Evolutionary conservation across 2,113 vertebrate species (phyloP), one percentile per base, ranked within the genome.

Genomic region (Isurus oxyrinchus): DNA sequence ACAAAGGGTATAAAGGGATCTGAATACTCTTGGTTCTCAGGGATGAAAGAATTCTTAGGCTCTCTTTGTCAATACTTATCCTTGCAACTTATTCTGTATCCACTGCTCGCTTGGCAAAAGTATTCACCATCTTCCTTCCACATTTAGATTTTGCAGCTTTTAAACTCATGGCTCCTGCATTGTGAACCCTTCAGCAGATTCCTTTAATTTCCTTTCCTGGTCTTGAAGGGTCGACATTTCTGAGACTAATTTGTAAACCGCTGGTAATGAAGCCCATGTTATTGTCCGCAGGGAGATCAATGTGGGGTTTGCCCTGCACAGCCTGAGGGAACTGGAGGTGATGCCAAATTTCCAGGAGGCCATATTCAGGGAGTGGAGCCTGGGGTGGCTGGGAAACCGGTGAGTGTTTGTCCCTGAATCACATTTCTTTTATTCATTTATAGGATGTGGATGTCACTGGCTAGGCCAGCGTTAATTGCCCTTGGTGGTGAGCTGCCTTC

Each of bases 261-360:
- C 7, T 0, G 8, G 5, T 40, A n/a, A 27, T 61, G 5, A 61
- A n/a, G 5, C 10, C 31, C 55, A 35, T 81, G 14, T 61, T 31
- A 31, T 76, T 44, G 10, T 55, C 49, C 44, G 13, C 67, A 95
- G 94, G 94, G 94, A 14, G 94, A 95, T 31, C 67, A 69, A 11
- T 95, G 94, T 69, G 94, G 94, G 25, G 21, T 76, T 95, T 95
- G 94, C 53, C 94, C 66, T 11, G 55, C 94, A 27, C 49, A 53
- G 7, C 40, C 10, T 19, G 49, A 95, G 49, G 66, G 27, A 35
- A 10, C 31, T 5, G 44, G 67, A 31, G 25, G 0, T 19, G 59
- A 23, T 63, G 11, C 0, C 23, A 35, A 49, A 53, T 11, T 4
- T 27, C 6, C 67, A 55, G 27, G 25, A 95, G 5, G 1, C 23